Percentiles rank a stretch among this genome's conserved stretches.
These are phyloP conservation scores for Synanthedon andrenaeformis DNA, from an alignment of 2,888 invertebrate species.

Conservation along the genomic window DNA sequence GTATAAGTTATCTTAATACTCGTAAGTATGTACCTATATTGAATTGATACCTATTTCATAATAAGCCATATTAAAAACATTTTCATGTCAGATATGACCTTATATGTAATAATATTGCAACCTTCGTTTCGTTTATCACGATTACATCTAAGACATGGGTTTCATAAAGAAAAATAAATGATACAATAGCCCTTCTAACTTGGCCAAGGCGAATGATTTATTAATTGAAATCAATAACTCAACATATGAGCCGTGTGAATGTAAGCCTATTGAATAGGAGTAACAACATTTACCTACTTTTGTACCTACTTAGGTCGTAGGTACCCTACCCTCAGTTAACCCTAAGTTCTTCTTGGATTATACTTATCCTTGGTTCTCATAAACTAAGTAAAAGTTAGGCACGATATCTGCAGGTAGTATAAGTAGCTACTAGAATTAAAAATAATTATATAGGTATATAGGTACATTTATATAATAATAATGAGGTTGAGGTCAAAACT, in stretches of 20 bases:
- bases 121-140: constrained; percentile 3
- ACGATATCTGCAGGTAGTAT: too few species aligned
- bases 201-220: constrained; percentile 25
- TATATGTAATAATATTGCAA: constrained; percentile 7
- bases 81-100: constrained; percentile 17
- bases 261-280: too few species aligned
- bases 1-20: not conserved
- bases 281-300: not conserved
- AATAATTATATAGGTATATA: too few species aligned
- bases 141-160: constrained; percentile 4
- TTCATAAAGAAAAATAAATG: not conserved
- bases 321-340: too few species aligned
- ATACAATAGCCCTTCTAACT: constrained; percentile 29
- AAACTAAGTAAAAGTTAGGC: too few species aligned
- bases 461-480: too few species aligned
- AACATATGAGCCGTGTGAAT: too few species aligned
- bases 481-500: too few species aligned
- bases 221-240: constrained; percentile 10
- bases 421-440: too few species aligned
- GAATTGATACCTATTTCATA: not conserved
- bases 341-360: too few species aligned
- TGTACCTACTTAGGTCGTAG: too few species aligned
- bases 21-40: not conserved
- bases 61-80: constrained; percentile 10
- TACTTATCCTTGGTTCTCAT: too few species aligned